Evolutionary conservation across 2,888 invertebrate species (phyloP).

Genomic region (Barypeithes pellucidus): DNA sequence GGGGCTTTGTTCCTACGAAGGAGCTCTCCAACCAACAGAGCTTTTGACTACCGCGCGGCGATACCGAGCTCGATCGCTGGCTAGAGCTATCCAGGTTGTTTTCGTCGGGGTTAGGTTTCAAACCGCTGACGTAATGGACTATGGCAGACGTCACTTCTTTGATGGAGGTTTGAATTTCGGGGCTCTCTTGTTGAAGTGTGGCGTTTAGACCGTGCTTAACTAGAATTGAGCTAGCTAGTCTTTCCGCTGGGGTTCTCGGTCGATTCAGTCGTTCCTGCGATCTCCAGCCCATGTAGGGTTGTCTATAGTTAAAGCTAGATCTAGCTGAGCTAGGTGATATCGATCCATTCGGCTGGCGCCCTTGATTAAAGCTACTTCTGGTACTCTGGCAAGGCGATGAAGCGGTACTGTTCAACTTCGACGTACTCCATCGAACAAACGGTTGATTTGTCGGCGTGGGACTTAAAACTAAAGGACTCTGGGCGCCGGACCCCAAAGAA

Average conservation of each 20-base stretch:
- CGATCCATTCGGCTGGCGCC: conserved; percentile 76
- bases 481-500: conserved; percentile 75
- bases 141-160: conserved; percentile 95
- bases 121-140: conserved; percentile 89
- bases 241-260: conserved; percentile 89
- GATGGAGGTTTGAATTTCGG: conserved; percentile 88
- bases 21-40: conserved; percentile 95
- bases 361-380: conserved; percentile 78
- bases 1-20: conserved; percentile 88
- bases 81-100: conserved; percentile 63
- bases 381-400: conserved; percentile 84
- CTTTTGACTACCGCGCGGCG: conserved; percentile 79
- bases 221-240: conserved; percentile 80
- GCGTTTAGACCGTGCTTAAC: conserved; percentile 68
- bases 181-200: conserved; percentile 64
- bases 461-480: conserved; percentile 67
- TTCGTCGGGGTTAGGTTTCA: conserved; percentile 72
- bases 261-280: conserved; percentile 86
- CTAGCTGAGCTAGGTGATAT: conserved; percentile 78
- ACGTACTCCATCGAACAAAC: conserved; percentile 83
- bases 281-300: conserved; percentile 93
- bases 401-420: conserved; percentile 82
- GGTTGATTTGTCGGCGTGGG: conserved; percentile 68
- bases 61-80: conserved; percentile 64
- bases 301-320: conserved; percentile 86